Base-by-base conservation (phyloP, 2,113 vertebrate genomes). In the Gopherus flavomarginatus region DNA sequence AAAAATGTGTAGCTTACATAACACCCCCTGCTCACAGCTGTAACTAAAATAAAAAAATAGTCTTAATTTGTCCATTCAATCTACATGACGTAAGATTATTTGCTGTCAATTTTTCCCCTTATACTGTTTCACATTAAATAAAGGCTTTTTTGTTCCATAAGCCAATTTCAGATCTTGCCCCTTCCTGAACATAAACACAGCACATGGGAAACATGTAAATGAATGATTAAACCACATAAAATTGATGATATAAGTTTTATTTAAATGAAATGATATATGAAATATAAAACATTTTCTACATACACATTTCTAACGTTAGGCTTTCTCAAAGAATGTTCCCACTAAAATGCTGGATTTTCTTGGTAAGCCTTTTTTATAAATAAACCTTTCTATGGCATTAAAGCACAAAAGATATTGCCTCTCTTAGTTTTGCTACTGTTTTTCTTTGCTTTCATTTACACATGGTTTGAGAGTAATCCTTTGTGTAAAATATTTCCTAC, bases 101-200 rank as follows among this genome's bases (percentile, higher is more conserved):
- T 8, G 22, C 24, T 85, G 13, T 59, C 5, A 93, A 29, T 29
- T 94, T 81, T 42, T 85, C 14, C 59, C 62, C 79, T n/a, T 6
- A 13, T 29, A 47, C 22, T 59, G 42, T 65, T 92, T 92, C 57
- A 69, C 5, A 42, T 93, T 93, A 83, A 95, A 91, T 26, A 91
- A 85, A 90, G 31, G 31, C 65, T 92, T 80, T 91, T 95, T 93
- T 91, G 6, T 88, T 62, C 44, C 85, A 87, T 92, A 94, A 92
- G 31, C 19, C 72, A 80, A 80, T 44, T 93, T 89, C 85, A 87
- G 87, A 49, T 65, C 35, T 29, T 90, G 35, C 2, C 83, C 4
- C 89, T 94, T 91, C 53, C 49, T 65, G 50, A 90, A 87, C 62
- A 79, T 72, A 47, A 94, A 21, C 7, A 57, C n/a, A 35, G 5